A percentile compares a stretch with the other conserved stretches of the same genome.
Evolutionary conservation across 2,113 vertebrate genomes (phyloP).

Genomic region (Cavia porcellus): DNA sequence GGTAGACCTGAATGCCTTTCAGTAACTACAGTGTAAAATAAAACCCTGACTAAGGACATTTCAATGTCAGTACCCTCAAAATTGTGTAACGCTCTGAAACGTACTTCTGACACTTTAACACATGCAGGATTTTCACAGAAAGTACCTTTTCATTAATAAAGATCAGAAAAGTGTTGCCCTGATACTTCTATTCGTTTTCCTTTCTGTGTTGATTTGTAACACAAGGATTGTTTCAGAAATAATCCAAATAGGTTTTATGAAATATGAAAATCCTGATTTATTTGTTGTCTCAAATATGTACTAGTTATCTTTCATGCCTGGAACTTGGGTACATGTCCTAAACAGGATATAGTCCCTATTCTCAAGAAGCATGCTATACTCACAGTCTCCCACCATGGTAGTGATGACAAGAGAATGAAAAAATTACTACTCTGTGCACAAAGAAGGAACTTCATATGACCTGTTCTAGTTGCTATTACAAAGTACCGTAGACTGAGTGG

Average conservation of each 20-base stretch:
- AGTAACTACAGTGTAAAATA: slow-evolving; percentile 42
- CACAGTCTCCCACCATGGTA: background rate
- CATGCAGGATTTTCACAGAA: background rate
- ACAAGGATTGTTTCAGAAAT: background rate
- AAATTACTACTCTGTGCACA: background rate
- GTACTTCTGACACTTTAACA: background rate
- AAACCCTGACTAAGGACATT: slow-evolving; percentile 42
- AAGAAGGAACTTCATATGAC: background rate
- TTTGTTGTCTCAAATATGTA: background rate
- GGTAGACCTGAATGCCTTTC: background rate
- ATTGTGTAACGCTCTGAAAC: slow-evolving; percentile 23
- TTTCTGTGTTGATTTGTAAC: background rate
- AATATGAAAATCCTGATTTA: background rate
- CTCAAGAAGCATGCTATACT: background rate
- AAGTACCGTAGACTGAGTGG: background rate
- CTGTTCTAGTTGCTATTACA: background rate
- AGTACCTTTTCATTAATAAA: background rate
- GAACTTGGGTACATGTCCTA: background rate
- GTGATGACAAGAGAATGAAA: background rate
- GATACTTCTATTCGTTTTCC: fast-evolving
- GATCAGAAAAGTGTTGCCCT: background rate
- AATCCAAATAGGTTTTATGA: background rate
- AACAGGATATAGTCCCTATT: background rate
- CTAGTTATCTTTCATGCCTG: background rate
- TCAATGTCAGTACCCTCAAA: slow-evolving; percentile 40